These are phyloP conservation scores for Hippopotamus amphibius DNA, from an alignment of 2,113 vertebrate species.

Conservation along the genomic window DNA sequence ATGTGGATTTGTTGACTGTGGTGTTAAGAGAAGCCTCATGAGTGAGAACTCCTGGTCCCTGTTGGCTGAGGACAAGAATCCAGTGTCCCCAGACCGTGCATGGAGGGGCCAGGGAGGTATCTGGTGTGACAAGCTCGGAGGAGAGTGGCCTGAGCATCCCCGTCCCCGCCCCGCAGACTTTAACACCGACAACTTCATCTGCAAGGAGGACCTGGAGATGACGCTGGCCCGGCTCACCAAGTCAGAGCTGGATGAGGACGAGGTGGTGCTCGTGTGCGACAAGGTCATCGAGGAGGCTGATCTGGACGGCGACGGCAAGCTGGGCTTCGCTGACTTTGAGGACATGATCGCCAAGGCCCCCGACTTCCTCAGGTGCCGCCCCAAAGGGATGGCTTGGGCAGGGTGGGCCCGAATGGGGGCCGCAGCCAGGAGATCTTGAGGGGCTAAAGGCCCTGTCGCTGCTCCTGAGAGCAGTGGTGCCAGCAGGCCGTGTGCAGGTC, in stretches of 20 bases:
- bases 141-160: neutral
- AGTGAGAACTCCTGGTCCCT: neutral
- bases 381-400: neutral
- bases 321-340: constrained; percentile 97
- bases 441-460: neutral
- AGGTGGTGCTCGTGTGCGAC: constrained; percentile 95
- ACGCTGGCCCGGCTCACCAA: constrained; percentile 96
- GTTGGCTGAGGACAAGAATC: neutral
- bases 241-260: constrained; percentile 96
- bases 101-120: neutral
- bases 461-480: neutral
- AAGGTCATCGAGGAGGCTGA: constrained; percentile 98
- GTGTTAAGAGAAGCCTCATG: neutral
- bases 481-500: accelerated
- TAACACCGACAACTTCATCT: constrained; percentile 99
- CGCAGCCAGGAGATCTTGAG: accelerated
- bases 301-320: constrained; percentile 96
- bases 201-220: constrained; percentile 96
- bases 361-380: constrained; percentile 94
- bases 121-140: too few species aligned
- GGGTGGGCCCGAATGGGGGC: neutral
- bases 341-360: constrained; percentile 99
- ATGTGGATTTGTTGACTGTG: neutral
- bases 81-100: neutral
- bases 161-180: constrained; percentile 89